Evolutionary conservation across 2,797 vertebrate genomes (phyloP).

Genomic region (Pangasius krempfi): DNA sequence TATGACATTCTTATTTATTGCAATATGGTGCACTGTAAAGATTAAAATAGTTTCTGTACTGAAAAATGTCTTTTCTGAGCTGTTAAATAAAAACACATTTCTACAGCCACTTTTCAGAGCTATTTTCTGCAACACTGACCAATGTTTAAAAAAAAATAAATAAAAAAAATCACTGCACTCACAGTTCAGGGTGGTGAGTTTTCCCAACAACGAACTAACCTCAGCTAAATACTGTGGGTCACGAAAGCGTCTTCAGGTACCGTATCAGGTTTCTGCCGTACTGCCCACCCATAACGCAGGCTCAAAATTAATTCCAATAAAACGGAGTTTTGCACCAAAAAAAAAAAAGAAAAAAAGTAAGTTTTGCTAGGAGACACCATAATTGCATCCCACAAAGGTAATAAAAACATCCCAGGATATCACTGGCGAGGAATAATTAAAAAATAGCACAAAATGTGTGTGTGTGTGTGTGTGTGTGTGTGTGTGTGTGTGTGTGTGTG

Average conservation of each 20-base stretch:
- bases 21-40: background rate
- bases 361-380: background rate
- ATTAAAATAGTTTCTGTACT: background rate
- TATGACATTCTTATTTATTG: background rate
- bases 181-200: background rate
- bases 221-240: background rate
- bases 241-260: background rate
- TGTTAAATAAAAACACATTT: background rate
- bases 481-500: background rate
- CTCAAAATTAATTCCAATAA: background rate
- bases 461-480: background rate
- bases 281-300: background rate
- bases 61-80: background rate
- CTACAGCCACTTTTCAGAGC: background rate
- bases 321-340: background rate
- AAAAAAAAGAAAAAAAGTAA: background rate
- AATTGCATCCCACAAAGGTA: background rate
- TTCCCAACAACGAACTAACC: no score
- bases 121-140: background rate
- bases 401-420: conserved; percentile 22
- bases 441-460: background rate
- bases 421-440: background rate
- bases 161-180: background rate
- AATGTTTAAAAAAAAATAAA: no score
- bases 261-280: background rate